Percentiles rank a stretch among this genome's conserved stretches.
phyloP scores from a whole-genome alignment of 2,113 vertebrate genomes.

The Chamaea fasciata region DNA sequence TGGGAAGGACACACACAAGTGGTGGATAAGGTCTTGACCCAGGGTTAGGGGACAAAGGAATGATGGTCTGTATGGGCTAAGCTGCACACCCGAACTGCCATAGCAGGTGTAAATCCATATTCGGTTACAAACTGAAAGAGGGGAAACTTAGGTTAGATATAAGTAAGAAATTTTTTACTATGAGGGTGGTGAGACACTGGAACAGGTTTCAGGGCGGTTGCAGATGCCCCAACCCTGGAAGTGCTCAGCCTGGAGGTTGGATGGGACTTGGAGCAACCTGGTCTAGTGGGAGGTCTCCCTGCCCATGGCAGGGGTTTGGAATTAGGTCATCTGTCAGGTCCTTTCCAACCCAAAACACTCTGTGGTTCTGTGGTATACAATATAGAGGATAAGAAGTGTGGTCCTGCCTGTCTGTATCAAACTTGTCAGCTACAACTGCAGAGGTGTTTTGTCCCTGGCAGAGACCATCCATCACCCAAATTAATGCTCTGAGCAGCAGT shows the following conservation, averaged over 20 bases:
- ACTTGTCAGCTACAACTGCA: background rate
- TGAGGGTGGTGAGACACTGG: background rate
- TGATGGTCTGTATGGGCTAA: background rate
- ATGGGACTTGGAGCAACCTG: background rate
- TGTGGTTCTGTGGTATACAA: background rate
- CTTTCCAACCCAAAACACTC: background rate
- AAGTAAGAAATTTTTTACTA: background rate
- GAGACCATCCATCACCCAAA: background rate
- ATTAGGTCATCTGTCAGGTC: background rate
- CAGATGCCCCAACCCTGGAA: background rate
- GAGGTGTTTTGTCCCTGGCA: background rate
- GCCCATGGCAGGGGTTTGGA: background rate
- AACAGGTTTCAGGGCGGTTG: background rate
- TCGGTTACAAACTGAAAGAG: background rate
- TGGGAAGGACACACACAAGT: background rate
- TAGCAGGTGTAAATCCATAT: background rate
- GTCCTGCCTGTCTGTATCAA: background rate
- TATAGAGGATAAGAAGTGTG: background rate
- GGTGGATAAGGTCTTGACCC: background rate
- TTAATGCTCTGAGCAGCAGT: background rate
- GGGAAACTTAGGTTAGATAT: background rate
- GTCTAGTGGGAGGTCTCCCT: background rate
- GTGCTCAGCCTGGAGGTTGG: background rate
- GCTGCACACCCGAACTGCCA: background rate
- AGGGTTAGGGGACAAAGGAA: background rate